Base-by-base conservation (phyloP, 2,113 vertebrate species). In the Oriolus oriolus region DNA sequence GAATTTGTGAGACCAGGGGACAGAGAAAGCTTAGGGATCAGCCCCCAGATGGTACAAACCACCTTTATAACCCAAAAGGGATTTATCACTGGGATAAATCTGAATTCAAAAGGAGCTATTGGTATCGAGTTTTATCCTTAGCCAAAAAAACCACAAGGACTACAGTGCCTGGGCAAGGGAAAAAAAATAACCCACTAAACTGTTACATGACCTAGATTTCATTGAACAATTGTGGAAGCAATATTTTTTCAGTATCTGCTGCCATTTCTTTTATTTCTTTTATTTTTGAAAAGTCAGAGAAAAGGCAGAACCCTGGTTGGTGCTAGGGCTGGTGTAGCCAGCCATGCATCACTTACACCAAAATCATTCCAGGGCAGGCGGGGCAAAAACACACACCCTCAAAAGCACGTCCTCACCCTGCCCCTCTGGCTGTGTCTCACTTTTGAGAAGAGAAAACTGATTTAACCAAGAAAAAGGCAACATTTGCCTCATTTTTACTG, bases 401-500 rank as follows among this genome's bases (percentile, higher is more conserved):
- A 2, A 79, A 96, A 92, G 80, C 81, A 61, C 1, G 64, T 93
- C 94, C 82, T 95, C 89, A 33, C 69, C 84, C 82, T 19, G 33
- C 9, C 59, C 87, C 91, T 87, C 96, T 86, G 96, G 96, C 97
- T 93, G 61, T 17, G 21, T 74, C 95, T 95, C 83, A 42, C 81
- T 97, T 94, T 59, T 87, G 87, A 92, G 69, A 69, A 42, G 68
- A 97, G 91, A 97, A 97, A 97, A 97, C 57, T 59, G 69, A 92
- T 96, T 96, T 92, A 93, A 92, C 82, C 89, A 91, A 89, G 79
- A 56, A 96, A 77, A 94, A 97, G 85, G 94, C 95, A 96, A 90
- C 89, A 63, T 96, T 97, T 97, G 86, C 84, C 91, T 95, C 86
- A 21, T 77, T 97, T 98, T 97, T 59, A 83, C 84, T 97, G 63